These are phyloP conservation scores for Drosophila mimica DNA, from an alignment of 2,888 invertebrate genomes.

Conservation along the genomic window DNA sequence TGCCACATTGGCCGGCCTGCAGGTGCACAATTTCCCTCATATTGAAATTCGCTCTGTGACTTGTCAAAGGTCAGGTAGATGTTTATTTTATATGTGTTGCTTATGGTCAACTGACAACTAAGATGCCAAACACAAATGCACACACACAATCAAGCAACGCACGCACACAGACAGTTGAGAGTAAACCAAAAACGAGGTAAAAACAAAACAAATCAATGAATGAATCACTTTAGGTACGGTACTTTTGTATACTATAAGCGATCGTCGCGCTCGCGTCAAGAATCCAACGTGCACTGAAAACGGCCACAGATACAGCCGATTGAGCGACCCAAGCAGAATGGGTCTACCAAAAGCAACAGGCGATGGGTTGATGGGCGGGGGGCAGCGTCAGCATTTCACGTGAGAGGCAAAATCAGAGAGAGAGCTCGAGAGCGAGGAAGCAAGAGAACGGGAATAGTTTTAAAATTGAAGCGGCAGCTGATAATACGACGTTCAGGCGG, in stretches of 20 bases:
- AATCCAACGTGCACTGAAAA: slow-evolving; percentile 71
- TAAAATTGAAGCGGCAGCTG: slow-evolving; percentile 46
- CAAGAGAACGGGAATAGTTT: slow-evolving; percentile 38
- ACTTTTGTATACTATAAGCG: slow-evolving; percentile 37
- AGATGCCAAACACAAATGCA: slow-evolving; percentile 6
- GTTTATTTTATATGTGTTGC: slow-evolving; percentile 5
- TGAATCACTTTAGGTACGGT: slow-evolving; percentile 31
- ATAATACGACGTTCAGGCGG: slow-evolving; percentile 38
- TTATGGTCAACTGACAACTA: slow-evolving; percentile 27
- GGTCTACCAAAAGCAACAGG: slow-evolving; percentile 13
- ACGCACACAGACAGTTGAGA: slow-evolving; percentile 14
- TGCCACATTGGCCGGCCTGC: slow-evolving; percentile 96
- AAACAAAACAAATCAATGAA: slow-evolving; percentile 31
- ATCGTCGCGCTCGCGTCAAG: slow-evolving; percentile 75
- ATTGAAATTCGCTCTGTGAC: slow-evolving; percentile 56
- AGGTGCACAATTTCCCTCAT: slow-evolving; percentile 97
- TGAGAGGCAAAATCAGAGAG: slow-evolving; percentile 16
- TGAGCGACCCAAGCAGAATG: slow-evolving; percentile 53
- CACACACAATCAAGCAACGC: slow-evolving; percentile 23
- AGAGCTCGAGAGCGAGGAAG: background rate
- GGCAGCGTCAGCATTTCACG: slow-evolving; percentile 44
- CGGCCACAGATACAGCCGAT: slow-evolving; percentile 32
- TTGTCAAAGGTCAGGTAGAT: slow-evolving; percentile 49
- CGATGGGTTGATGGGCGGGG: slow-evolving; percentile 15
- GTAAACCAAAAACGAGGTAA: slow-evolving; percentile 21